Conservation (phyloP, 2,888 invertebrate genomes). For the Drosophila prolongata region DNA sequence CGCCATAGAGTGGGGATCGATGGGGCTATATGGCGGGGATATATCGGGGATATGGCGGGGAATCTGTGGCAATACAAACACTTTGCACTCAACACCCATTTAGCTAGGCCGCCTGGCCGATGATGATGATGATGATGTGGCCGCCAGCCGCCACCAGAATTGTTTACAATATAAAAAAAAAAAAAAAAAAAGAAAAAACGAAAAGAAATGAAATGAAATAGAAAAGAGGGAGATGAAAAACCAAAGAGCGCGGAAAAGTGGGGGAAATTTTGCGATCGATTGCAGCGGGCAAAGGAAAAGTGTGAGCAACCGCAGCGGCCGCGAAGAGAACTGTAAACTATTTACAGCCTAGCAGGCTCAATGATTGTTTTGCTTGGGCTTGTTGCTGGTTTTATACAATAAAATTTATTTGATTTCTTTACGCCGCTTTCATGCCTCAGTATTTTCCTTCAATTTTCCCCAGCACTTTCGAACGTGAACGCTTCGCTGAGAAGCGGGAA, state of each 20-base stretch:
- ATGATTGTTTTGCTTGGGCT: constrained; percentile 71
- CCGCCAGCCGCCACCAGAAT: constrained; percentile 72
- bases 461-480: constrained; percentile 71
- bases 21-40: constrained; percentile 9
- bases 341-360: constrained; percentile 69
- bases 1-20: constrained; percentile 20
- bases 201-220: neutral
- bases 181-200: constrained; percentile 26
- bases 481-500: constrained; percentile 40
- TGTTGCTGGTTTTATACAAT: constrained; percentile 73
- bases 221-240: constrained; percentile 4
- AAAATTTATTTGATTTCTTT: constrained; percentile 78
- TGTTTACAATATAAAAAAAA: constrained; percentile 69
- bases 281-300: constrained; percentile 63
- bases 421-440: constrained; percentile 76
- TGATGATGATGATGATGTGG: constrained; percentile 54
- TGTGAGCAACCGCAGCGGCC: constrained; percentile 68
- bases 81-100: constrained; percentile 80
- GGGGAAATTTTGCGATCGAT: constrained; percentile 72
- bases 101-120: constrained; percentile 61
- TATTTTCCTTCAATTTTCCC: constrained; percentile 76
- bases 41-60: constrained; percentile 20
- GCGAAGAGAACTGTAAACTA: constrained; percentile 74
- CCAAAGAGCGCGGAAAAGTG: constrained; percentile 27
- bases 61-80: constrained; percentile 60